These are phyloP conservation scores for Pinctada fucata DNA, from an alignment of 2,888 invertebrate genomes.

Conservation along the genomic window DNA sequence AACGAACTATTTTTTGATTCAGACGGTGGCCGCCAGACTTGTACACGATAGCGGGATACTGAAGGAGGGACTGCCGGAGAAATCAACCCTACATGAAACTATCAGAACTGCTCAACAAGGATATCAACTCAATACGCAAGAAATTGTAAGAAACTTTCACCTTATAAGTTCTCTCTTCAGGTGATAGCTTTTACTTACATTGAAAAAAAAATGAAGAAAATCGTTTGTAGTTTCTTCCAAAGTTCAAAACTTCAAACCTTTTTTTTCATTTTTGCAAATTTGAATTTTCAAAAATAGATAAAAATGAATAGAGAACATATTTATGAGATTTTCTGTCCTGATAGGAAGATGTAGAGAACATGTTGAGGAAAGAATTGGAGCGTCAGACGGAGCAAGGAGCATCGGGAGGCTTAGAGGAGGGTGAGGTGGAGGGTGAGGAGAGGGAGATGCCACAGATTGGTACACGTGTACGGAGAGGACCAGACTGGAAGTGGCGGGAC, in stretches of 20 bases:
- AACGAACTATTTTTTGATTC: not conserved
- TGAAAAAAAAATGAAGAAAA: not conserved
- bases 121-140: not conserved
- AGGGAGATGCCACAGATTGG: constrained; percentile 28
- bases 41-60: constrained; percentile 17
- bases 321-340: not conserved
- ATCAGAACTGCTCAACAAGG: not conserved
- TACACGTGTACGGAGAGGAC: constrained; percentile 32
- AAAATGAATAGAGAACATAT: not conserved
- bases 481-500: constrained; percentile 37
- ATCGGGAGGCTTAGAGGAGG: not conserved
- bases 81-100: not conserved
- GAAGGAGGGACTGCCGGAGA: not conserved
- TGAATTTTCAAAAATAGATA: not conserved
- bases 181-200: not conserved
- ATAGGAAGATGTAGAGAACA: constrained; percentile 4
- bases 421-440: constrained; percentile 15
- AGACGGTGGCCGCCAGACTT: constrained; percentile 20
- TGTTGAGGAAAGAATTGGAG: constrained; percentile 16
- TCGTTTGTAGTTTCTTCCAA: not conserved
- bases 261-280: not conserved
- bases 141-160: constrained; percentile 3
- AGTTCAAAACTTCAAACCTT: not conserved
- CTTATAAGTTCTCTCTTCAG: too few relatives aligned
- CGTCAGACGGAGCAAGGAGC: not conserved